Evolutionary conservation across 2,113 vertebrate species (phyloP), one percentile per base, ranked within the genome.

Genomic region (Meles meles): DNA sequence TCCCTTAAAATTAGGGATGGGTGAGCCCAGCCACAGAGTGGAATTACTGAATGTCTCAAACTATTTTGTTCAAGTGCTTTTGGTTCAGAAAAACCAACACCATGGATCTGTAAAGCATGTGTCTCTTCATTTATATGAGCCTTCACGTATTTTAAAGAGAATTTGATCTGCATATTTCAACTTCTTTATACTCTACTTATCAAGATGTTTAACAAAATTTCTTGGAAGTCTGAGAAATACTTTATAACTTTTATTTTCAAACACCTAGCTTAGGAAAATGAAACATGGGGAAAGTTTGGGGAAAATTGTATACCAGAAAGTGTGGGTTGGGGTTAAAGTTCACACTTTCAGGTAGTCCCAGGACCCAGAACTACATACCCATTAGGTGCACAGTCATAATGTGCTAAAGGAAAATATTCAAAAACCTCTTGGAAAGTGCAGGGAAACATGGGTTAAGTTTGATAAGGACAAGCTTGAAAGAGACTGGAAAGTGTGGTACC

Each of bases 1-100:
- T 96, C 95, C 97, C 97, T 93, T 96, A 96, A 96, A 97, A 97
- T 98, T 93, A 93, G 84, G 95, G 55, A n/a, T 47, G 92, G 93
- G 67, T 57, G 95, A 96, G 69, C 55, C 89, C 86, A 85, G 93
- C 96, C 96, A 95, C 95, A 94, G 85, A 82, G 67, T 93, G 86
- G 90, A 83, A 92, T 44, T 63, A 92, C 67, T 88, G 88, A 94
- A 89, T 63, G 65, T 96, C 96, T 97, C 95, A 76, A 74, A 39
- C 29, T 42, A 10, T 77, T 95, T 88, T 95, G 86, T n/a, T 69
- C 93, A 92, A 93, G n/a, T 83, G 82, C 42, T 97, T 94, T 93
- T 74, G 93, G 96, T 97, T 94, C 91, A 83, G 95, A 85, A 88
- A 95, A 95, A 82, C 69, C 14, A 20, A 80, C 88, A 59, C 77